Evolutionary conservation across 2,888 invertebrate genomes (phyloP).

Genomic region (Drosophila kuntzei): DNA sequence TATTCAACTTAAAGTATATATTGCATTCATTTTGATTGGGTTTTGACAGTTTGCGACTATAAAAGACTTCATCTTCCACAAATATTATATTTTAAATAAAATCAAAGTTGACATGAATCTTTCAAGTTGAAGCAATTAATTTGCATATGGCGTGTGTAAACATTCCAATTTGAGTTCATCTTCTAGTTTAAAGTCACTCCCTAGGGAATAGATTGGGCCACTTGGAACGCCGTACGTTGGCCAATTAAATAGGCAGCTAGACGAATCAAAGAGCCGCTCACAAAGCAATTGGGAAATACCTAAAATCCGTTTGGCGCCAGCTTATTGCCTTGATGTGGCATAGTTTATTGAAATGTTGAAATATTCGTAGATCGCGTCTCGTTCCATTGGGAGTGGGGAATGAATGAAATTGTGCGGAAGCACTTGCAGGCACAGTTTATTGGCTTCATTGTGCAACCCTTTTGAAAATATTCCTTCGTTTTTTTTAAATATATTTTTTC

Average conservation of each 20-base stretch:
- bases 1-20: neutral
- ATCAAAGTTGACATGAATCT: constrained; percentile 17
- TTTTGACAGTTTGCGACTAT: neutral
- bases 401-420: constrained; percentile 79
- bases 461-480: constrained; percentile 41
- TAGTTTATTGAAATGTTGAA: constrained; percentile 57
- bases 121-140: constrained; percentile 25
- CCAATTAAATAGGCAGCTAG: constrained; percentile 58
- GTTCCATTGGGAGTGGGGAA: constrained; percentile 4
- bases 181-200: constrained; percentile 22
- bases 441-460: constrained; percentile 78
- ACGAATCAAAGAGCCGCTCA: constrained; percentile 51
- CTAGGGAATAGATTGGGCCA: constrained; percentile 45
- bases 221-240: constrained; percentile 41
- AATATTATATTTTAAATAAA: constrained; percentile 13
- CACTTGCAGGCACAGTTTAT: constrained; percentile 77
- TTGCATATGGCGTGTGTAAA: constrained; percentile 42
- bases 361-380: constrained; percentile 14
- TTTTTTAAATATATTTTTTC: constrained; percentile 25
- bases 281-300: constrained; percentile 42
- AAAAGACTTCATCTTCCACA: neutral
- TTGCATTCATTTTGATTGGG: neutral
- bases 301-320: constrained; percentile 52
- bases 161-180: constrained; percentile 14
- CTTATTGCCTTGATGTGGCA: constrained; percentile 62